Evolutionary conservation across 2,888 invertebrate species (phyloP).

Genomic region (Eupithecia insigniata): DNA sequence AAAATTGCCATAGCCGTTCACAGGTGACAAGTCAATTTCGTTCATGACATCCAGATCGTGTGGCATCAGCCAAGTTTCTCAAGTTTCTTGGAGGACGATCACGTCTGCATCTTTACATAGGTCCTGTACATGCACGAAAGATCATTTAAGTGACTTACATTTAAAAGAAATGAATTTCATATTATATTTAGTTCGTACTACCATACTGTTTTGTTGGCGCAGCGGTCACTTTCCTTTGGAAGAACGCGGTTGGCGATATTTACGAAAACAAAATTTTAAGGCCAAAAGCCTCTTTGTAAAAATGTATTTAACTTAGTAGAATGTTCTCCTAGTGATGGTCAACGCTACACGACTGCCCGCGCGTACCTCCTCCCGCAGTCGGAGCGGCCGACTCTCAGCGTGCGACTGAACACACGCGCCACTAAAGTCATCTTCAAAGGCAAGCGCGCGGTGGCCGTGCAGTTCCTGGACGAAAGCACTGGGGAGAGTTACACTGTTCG

Average conservation of each 20-base stretch:
- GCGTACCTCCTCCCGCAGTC: constrained; percentile 78
- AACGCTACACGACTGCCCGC: constrained; percentile 84
- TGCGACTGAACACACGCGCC: constrained; percentile 84
- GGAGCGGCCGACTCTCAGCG: constrained; percentile 81
- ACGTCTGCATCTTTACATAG: no score
- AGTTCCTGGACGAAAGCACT: constrained; percentile 73
- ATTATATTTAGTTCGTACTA: not conserved
- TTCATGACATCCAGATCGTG: no score
- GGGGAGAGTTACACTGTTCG: constrained; percentile 66
- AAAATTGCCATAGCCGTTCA: no score
- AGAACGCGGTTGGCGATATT: no score
- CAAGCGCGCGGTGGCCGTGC: constrained; percentile 79
- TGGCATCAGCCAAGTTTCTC: no score
- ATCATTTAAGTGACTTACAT: not conserved
- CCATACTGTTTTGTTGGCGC: no score
- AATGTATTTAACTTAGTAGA: not conserved
- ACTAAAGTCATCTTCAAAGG: constrained; percentile 79
- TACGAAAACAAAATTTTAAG: no score
- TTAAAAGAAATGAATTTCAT: not conserved
- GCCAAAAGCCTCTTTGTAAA: no score
- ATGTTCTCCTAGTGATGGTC: constrained; percentile 77
- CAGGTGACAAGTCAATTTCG: no score
- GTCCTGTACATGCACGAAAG: no score
- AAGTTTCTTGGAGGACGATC: no score
- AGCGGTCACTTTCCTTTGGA: no score